Evolutionary conservation across 2,113 vertebrate species (phyloP), one percentile per base, ranked within the genome.

Genomic region (Microtus montanus): DNA sequence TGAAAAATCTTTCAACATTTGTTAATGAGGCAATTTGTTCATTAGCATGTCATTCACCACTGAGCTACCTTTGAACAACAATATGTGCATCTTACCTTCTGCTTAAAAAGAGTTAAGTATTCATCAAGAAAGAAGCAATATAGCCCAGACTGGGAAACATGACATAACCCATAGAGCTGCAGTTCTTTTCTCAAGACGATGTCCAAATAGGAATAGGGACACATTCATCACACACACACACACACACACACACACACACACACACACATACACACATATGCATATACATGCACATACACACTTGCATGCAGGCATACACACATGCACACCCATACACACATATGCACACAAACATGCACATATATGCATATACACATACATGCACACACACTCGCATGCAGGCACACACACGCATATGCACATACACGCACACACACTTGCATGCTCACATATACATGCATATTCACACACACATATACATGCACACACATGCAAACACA

Each of bases 231-330:
- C 38, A 26, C 38, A 11, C 28, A 49, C 26, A 77, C 44, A 47
- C 74, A n/a, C 78, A 58, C 10, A 54, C 19, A 54, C 2, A 78
- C 8, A 35, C 5, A 6, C 38, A 44, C 38, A 74, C 9, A 41
- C 19, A 6, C 5, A 30, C 1, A 5, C 10, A n/a, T n/a, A n/a
- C n/a, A n/a, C n/a, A 0, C 4, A 49, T 2, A 49, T 10, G 47
- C 64, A 14, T 33, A 49, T 49, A 12, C 33, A 70, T 4, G 26
- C 10, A 33, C 28, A 66, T 12, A 33, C 28, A 14, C 64, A 33
- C 54, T 58, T 33, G 10, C 66, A 70, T 5, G 12, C 66, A 68
- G 26, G 10, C 9, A 30, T 66, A 26, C 64, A 66, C 28, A 64
- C 52, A 54, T 64, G 63, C 63, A 80, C 49, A 58, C 33, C 44